A percentile compares a stretch with the other conserved stretches of the same genome.
Conservation (phyloP, 2,888 invertebrate species). For the Caenorhabditis panamensis region DNA sequence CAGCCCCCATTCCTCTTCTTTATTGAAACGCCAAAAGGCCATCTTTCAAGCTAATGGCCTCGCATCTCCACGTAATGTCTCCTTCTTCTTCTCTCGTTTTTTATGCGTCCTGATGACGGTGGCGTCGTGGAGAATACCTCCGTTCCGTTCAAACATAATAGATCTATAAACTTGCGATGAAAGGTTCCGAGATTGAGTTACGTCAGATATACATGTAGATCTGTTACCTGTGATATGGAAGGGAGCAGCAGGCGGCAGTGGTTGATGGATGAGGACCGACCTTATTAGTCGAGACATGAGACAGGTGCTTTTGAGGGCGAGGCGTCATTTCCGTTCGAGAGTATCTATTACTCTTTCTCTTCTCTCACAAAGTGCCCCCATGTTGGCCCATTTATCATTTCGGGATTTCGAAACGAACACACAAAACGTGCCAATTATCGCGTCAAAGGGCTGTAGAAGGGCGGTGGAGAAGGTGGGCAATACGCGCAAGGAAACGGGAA, state of each 20-base stretch:
- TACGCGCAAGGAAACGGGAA: slow-evolving; percentile 4
- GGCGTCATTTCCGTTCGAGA: slow-evolving; percentile 40
- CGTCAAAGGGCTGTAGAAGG: slow-evolving; percentile 36
- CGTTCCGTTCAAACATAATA: slow-evolving; percentile 12
- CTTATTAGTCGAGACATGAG: slow-evolving; percentile 2
- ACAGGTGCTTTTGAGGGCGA: slow-evolving; percentile 9
- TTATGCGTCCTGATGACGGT: not conserved
- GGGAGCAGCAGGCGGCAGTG: not conserved
- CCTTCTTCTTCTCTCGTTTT: slow-evolving; percentile 12
- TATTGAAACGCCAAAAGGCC: slow-evolving; percentile 33
- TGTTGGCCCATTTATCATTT: slow-evolving; percentile 39
- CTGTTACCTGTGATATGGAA: slow-evolving; percentile 13
- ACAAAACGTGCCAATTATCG: slow-evolving; percentile 58
- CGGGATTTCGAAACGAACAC: slow-evolving; percentile 40
- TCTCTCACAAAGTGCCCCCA: slow-evolving; percentile 32
- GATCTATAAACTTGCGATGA: slow-evolving; percentile 21
- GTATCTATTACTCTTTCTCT: slow-evolving; percentile 35
- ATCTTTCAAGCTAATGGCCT: slow-evolving; percentile 46
- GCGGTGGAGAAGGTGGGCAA: not conserved
- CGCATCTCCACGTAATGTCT: slow-evolving; percentile 25
- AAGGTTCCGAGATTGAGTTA: slow-evolving; percentile 15
- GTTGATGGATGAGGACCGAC: not conserved
- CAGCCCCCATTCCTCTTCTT: slow-evolving; percentile 23
- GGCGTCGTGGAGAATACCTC: not conserved
- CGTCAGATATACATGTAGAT: slow-evolving; percentile 35